Evolutionary conservation across 2,113 vertebrate species (phyloP).

Genomic region (Neolamprologus ventralis): DNA sequence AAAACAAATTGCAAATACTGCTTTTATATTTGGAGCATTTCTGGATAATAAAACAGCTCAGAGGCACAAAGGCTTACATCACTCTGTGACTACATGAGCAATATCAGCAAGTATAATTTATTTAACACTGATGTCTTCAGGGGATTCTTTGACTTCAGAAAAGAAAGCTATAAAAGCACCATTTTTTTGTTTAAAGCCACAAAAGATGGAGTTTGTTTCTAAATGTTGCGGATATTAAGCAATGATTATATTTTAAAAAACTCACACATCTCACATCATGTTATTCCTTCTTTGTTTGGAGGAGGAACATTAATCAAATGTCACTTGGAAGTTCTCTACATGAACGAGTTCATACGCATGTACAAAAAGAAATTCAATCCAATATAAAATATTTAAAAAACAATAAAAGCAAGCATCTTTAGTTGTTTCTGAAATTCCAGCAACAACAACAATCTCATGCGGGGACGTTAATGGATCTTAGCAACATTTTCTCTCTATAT

Average conservation of each 20-base stretch:
- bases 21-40: neutral
- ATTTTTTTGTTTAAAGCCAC: neutral
- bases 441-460: neutral
- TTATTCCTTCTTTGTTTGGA: neutral
- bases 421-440: neutral
- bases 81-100: neutral
- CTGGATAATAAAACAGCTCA: neutral
- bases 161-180: neutral
- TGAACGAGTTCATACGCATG: neutral
- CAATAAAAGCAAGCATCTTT: neutral
- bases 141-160: neutral
- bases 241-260: accelerated
- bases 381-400: neutral
- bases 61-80: neutral
- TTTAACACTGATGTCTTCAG: neutral
- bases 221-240: neutral
- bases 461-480: neutral
- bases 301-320: neutral
- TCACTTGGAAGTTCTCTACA: neutral
- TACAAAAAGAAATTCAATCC: neutral
- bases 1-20: neutral
- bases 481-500: neutral
- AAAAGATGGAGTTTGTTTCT: neutral
- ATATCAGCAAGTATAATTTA: neutral
- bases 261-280: accelerated